Percentiles rank a stretch among this genome's conserved stretches.
phyloP scores from a whole-genome alignment of 2,797 vertebrate species.

The Poeciliopsis paucimaculata region DNA sequence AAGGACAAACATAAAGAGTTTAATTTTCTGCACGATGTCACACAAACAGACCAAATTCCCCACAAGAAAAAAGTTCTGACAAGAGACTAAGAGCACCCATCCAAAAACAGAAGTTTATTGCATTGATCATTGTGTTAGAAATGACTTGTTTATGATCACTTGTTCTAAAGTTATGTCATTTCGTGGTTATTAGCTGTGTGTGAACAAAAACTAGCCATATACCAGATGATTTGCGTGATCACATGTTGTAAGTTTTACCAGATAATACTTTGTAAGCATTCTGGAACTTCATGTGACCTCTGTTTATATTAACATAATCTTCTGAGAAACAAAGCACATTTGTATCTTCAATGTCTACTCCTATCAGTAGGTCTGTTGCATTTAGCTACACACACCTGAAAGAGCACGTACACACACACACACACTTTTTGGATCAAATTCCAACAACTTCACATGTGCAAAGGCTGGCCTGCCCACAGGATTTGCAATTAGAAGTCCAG shows the following conservation, averaged over 20 bases:
- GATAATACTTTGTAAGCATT: background rate
- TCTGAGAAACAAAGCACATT: background rate
- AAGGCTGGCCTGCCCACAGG: background rate
- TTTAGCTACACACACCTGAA: background rate
- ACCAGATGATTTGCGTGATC: background rate
- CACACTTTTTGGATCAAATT: too few relatives aligned
- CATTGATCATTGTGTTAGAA: background rate
- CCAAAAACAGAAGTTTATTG: conserved; percentile 41
- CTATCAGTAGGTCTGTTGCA: background rate
- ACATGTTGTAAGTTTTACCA: background rate
- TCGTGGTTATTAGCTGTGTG: background rate
- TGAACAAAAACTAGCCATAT: background rate
- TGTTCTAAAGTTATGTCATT: background rate
- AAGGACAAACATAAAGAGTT: conserved; percentile 36
- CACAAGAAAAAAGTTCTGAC: conserved; percentile 25
- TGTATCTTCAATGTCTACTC: background rate
- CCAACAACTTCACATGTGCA: too few relatives aligned
- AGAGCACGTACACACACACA: background rate
- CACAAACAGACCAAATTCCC: conserved; percentile 25
- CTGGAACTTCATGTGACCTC: background rate
- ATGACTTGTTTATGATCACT: background rate
- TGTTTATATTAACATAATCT: background rate
- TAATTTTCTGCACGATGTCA: conserved; percentile 25
- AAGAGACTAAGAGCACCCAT: conserved; percentile 41
- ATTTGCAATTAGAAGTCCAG: background rate